Evolutionary conservation across 2,888 invertebrate genomes (phyloP).

Genomic region (Melanostoma mellinum): DNA sequence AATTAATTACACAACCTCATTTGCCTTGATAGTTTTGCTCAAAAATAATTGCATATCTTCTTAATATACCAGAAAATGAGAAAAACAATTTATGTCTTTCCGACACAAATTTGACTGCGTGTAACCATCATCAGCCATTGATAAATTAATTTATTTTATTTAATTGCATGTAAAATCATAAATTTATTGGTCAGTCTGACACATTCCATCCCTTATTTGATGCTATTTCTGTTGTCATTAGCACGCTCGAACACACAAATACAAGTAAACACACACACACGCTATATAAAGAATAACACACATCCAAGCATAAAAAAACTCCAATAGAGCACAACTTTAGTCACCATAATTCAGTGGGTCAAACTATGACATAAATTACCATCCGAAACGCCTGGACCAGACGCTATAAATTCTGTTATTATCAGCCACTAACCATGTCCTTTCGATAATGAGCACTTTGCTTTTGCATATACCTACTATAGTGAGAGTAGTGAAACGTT

Average conservation of each 20-base stretch:
- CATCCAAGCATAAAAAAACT: constrained; percentile 11
- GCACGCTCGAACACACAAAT: neutral
- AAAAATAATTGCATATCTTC: too few species aligned
- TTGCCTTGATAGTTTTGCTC: too few species aligned
- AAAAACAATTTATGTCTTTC: constrained; percentile 42
- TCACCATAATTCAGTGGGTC: constrained; percentile 36
- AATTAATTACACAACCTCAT: too few species aligned
- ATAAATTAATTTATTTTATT: constrained; percentile 41
- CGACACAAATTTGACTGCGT: constrained; percentile 17
- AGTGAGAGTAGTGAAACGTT: constrained; percentile 14
- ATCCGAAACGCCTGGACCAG: constrained; percentile 46
- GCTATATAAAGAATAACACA: constrained; percentile 4
- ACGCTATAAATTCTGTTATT: constrained; percentile 63
- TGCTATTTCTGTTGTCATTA: constrained; percentile 26
- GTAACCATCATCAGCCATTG: constrained; percentile 34
- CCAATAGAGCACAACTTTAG: constrained; percentile 44
- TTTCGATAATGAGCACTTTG: constrained; percentile 61
- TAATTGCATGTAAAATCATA: constrained; percentile 54
- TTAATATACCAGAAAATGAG: neutral
- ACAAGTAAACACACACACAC: too few species aligned
- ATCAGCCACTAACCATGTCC: constrained; percentile 63
- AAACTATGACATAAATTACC: constrained; percentile 61
- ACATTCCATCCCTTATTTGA: constrained; percentile 44
- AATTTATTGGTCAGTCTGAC: constrained; percentile 51
- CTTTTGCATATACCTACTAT: neutral